Conservation (phyloP, 2,888 invertebrate species). For the Caenorhabditis doughertyi region DNA sequence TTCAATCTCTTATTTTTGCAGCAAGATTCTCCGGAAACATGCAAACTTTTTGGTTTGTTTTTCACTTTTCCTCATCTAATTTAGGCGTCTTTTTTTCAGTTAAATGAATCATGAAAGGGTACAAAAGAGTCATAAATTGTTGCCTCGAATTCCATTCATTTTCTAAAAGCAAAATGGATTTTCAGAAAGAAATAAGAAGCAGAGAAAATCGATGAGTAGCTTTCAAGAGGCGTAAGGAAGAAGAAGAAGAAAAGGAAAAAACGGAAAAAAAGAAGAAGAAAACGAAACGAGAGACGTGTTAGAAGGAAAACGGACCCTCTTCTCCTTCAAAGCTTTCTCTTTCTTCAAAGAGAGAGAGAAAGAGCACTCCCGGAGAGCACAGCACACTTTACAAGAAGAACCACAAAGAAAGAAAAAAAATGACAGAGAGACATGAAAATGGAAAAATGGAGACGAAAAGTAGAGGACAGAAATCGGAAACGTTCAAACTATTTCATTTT, state of each 20-base stretch:
- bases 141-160: background rate
- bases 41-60: constrained; percentile 11
- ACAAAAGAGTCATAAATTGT: constrained; percentile 39
- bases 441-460: constrained; percentile 9
- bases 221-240: constrained; percentile 22
- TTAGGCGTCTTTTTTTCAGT: background rate
- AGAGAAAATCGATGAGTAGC: constrained; percentile 52
- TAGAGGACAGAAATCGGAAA: constrained; percentile 51
- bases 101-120: constrained; percentile 33
- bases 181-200: constrained; percentile 12
- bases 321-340: constrained; percentile 7
- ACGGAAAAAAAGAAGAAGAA: constrained; percentile 38
- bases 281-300: constrained; percentile 46
- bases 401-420: constrained; percentile 32
- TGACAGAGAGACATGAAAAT: constrained; percentile 11
- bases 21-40: background rate
- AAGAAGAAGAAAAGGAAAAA: constrained; percentile 22
- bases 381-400: background rate
- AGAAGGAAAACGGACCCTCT: constrained; percentile 31
- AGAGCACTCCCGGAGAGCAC: constrained; percentile 20
- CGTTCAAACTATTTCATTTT: constrained; percentile 18
- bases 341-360: constrained; percentile 21
- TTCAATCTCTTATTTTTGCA: constrained; percentile 13
- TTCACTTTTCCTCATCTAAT: background rate
- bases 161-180: background rate